Percentiles rank a stretch among this genome's conserved stretches.
phyloP scores from a whole-genome alignment of 2,888 invertebrate genomes.

The Nasonovia ribisnigri region DNA sequence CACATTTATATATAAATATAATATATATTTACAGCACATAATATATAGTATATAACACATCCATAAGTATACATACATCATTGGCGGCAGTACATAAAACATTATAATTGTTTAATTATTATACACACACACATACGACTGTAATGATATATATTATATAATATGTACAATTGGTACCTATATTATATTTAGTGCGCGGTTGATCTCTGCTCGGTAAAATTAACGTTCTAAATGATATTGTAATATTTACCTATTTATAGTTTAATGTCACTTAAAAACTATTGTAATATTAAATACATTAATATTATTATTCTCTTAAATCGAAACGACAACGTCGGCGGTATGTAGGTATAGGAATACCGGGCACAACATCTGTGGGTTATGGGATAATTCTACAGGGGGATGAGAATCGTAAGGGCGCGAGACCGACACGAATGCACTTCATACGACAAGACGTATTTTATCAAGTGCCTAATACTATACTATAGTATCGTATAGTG shows the following conservation, averaged over 20 bases:
- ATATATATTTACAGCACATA: constrained; percentile 8
- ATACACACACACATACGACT: neutral
- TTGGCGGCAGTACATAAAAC: constrained; percentile 3
- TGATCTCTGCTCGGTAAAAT: constrained; percentile 25
- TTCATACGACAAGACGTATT: neutral
- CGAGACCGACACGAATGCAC: neutral
- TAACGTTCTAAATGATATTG: neutral
- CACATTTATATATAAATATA: neutral
- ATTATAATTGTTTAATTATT: neutral
- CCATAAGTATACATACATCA: neutral
- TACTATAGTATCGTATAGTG: too few relatives aligned
- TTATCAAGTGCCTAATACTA: neutral
- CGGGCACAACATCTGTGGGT: neutral
- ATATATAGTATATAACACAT: neutral
- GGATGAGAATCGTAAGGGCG: neutral
- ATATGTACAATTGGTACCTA: neutral
- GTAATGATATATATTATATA: constrained; percentile 15
- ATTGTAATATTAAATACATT: neutral
- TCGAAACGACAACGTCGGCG: neutral
- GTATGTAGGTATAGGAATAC: neutral
- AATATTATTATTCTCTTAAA: neutral
- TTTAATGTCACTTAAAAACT: neutral
- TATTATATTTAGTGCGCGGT: neutral
- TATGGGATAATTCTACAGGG: neutral
- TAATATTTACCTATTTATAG: neutral